Percentiles rank a stretch among this genome's conserved stretches.
These are phyloP conservation scores for Amiota mariae DNA, from an alignment of 2,888 invertebrate species.

Conservation along the genomic window DNA sequence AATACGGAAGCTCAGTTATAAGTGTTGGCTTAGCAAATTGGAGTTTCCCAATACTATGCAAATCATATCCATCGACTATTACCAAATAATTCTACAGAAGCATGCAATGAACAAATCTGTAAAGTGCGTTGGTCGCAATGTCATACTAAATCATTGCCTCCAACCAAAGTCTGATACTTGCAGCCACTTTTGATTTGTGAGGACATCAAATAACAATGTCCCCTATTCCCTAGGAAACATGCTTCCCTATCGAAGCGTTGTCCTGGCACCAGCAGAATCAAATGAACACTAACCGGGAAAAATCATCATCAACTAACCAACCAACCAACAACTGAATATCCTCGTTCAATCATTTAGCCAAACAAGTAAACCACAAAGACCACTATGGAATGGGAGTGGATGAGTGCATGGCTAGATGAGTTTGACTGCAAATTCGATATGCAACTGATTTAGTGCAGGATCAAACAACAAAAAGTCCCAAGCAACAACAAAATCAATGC, in stretches of 20 bases:
- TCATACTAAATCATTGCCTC: constrained; percentile 7
- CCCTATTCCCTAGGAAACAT: neutral
- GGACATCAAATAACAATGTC: constrained; percentile 8
- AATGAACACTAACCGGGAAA: neutral
- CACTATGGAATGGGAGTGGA: neutral
- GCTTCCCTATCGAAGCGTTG: neutral
- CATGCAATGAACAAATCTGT: neutral
- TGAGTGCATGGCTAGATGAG: neutral
- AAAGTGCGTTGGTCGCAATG: neutral
- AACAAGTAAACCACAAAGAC: too few species aligned
- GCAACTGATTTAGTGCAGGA: constrained; percentile 6
- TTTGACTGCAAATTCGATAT: constrained; percentile 1
- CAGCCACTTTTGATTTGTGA: constrained; percentile 22
- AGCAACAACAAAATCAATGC: neutral
- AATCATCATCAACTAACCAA: neutral
- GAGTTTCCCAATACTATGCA: neutral
- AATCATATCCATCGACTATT: neutral
- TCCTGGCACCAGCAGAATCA: neutral
- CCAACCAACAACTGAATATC: constrained; percentile 1
- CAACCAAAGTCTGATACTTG: neutral
- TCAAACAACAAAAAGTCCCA: neutral
- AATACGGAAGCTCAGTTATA: neutral
- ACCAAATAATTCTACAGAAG: too few species aligned
- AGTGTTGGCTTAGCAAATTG: neutral
- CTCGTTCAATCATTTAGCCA: constrained; percentile 5